Evolutionary conservation across 2,797 vertebrate genomes (phyloP), one percentile per base, ranked within the genome.

Genomic region (Pyrrhura leucotis): DNA sequence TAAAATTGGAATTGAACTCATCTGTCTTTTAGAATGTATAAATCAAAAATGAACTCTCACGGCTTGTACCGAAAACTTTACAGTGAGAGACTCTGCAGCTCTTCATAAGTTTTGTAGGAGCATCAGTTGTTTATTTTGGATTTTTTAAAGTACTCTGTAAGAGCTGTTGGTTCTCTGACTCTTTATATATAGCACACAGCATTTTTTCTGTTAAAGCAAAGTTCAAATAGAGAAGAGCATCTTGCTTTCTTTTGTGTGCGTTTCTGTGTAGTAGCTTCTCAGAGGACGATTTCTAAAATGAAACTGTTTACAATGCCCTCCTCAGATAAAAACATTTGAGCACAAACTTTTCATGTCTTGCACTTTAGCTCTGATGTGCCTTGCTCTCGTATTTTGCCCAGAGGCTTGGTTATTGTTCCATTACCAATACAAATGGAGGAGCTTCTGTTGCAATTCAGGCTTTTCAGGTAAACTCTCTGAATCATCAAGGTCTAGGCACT

Each of bases 271-370:
- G 85, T 51, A 73, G 88, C 51, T 81, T 93, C 54, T 96, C 48
- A 91, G 88, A 94, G 83, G 79, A 76, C 81, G 82, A 22, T 42
- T 94, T 23, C 85, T 87, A 88, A 95, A 96, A 95, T 78, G 93
- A 93, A 85, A 73, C 67, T 89, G 63, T 88, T 89, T 92, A 94
- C 79, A 88, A 35, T 85, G 91, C 75, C 68, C 33, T 84, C 33
- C 66, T 93, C 48, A 65, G 45, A 80, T 61, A 85, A 92, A 91
- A 95, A 90, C 67, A 76, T 76, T 86, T 59, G 47, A 90, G 51
- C 51, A 82, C 68, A 92, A 81, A 58, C 54, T 85, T 86, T 89
- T 81, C 59, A 65, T 35, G 0, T 91, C 73, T 88, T 75, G 58
- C 79, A 66, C 85, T 93, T 86, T 10, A 73, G 51, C n/a, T 86